phyloP scores from a whole-genome alignment of 2,113 vertebrate genomes.

The Narcine bancroftii region DNA sequence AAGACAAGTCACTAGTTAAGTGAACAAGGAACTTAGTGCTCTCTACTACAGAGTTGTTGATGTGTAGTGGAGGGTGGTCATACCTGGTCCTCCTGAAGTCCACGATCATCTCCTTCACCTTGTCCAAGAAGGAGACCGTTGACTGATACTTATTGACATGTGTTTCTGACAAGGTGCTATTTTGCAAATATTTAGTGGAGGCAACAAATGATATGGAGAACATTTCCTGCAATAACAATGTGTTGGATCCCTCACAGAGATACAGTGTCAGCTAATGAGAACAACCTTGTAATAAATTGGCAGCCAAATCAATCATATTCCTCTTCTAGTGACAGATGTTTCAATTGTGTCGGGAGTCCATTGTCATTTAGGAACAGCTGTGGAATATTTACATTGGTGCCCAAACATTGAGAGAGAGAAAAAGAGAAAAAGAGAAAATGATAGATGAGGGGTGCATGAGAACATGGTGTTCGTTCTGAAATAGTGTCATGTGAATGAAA shows the following conservation, averaged over 20 bases:
- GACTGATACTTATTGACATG: neutral
- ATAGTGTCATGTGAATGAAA: neutral
- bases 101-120: too few relatives aligned
- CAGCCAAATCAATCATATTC: neutral
- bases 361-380: conserved; percentile 21
- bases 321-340: neutral
- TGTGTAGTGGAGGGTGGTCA: too few relatives aligned
- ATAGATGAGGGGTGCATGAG: neutral
- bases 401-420: neutral
- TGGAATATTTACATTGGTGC: neutral
- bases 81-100: too few relatives aligned
- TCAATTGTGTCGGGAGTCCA: neutral
- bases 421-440: conserved; percentile 6
- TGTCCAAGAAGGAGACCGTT: neutral
- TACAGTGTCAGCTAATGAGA: neutral
- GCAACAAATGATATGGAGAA: neutral
- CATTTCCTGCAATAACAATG: neutral
- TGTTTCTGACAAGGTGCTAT: neutral
- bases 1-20: too few relatives aligned
- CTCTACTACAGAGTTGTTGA: too few relatives aligned
- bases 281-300: neutral
- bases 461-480: neutral
- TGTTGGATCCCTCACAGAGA: neutral
- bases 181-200: neutral
- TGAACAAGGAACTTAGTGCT: too few relatives aligned